Conservation (phyloP, 2,113 vertebrate species). For the Diadophis punctatus region DNA sequence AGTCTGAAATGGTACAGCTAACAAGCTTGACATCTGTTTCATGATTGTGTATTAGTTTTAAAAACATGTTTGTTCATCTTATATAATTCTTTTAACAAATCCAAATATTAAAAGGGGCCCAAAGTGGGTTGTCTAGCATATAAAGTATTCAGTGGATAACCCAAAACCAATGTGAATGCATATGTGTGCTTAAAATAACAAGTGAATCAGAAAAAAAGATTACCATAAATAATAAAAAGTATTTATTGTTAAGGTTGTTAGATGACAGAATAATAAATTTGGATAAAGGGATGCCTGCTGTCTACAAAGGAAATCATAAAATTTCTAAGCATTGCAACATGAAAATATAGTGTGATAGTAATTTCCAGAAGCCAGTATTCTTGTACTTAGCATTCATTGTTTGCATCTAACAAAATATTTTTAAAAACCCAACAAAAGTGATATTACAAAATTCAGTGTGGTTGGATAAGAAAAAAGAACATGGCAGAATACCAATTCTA, state of each 20-base stretch:
- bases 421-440: not conserved
- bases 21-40: not conserved
- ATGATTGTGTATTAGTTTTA: not conserved
- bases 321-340: not conserved
- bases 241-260: not conserved
- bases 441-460: not conserved
- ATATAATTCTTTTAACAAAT: not conserved
- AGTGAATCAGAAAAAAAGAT: not conserved
- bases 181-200: not conserved
- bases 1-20: not conserved
- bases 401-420: not conserved
- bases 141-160: not conserved
- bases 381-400: not conserved
- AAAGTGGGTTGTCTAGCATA: not conserved
- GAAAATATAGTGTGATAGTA: not conserved
- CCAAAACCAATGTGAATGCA: not conserved
- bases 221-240: not conserved
- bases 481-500: not conserved
- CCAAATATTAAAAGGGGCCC: not conserved
- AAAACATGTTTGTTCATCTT: not conserved
- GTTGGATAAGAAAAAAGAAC: not conserved
- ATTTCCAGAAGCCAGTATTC: not conserved
- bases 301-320: not conserved
- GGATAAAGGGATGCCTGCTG: not conserved
- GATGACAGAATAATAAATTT: not conserved